These are phyloP conservation scores for Xyliphius kryptos DNA, from an alignment of 2,113 vertebrate species.

Conservation along the genomic window DNA sequence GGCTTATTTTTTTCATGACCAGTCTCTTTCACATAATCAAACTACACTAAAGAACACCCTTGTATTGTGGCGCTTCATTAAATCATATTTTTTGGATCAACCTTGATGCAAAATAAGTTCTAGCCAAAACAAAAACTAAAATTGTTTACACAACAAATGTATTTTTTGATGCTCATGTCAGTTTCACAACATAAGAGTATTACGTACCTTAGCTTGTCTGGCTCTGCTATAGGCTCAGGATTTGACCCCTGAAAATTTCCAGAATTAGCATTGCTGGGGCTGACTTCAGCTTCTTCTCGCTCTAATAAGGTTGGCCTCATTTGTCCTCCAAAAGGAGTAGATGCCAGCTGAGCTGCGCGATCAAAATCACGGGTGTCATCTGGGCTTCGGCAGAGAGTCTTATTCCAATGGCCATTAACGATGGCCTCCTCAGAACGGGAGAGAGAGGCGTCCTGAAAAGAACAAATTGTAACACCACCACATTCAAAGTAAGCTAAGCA, in stretches of 20 bases:
- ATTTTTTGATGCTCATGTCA: too few species aligned
- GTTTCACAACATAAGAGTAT: neutral
- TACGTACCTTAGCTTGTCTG: slow-evolving; percentile 37
- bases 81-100: too few species aligned
- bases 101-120: too few species aligned
- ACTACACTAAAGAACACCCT: too few species aligned
- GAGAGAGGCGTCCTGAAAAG: slow-evolving; percentile 62
- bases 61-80: too few species aligned
- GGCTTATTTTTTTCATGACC: too few species aligned
- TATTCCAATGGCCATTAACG: slow-evolving; percentile 63
- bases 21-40: too few species aligned
- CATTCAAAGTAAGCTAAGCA: neutral
- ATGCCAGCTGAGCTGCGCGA: slow-evolving; percentile 68
- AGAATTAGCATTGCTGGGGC: neutral
- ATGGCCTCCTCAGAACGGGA: slow-evolving; percentile 70
- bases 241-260: slow-evolving; percentile 3
- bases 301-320: neutral
- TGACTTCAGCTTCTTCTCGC: neutral
- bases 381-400: slow-evolving; percentile 68
- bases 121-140: too few species aligned
- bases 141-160: too few species aligned
- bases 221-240: neutral
- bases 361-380: slow-evolving; percentile 76
- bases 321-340: slow-evolving; percentile 67
- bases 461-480: neutral